Evolutionary conservation across 2,797 vertebrate species (phyloP).

Genomic region (Gymnopithys bicolor): DNA sequence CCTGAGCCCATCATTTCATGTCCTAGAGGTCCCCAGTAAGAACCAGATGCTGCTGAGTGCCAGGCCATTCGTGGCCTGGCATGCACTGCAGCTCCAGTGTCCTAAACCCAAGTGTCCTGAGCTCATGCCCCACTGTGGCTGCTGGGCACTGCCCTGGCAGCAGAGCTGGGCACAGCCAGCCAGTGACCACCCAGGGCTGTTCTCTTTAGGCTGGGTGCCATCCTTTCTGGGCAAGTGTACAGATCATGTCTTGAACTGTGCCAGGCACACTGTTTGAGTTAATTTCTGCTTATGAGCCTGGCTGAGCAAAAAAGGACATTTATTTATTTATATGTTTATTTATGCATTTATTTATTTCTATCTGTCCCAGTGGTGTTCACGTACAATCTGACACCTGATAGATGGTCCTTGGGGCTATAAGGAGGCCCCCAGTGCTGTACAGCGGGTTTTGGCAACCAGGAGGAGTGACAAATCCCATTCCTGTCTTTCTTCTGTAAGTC

Average conservation of each 20-base stretch:
- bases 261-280: constrained; percentile 9
- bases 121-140: constrained; percentile 3
- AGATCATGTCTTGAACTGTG: constrained; percentile 25
- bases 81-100: not conserved
- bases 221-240: constrained; percentile 37
- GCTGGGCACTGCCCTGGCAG: not conserved
- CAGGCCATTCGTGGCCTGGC: not conserved
- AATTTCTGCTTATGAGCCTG: not conserved
- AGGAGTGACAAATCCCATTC: constrained; percentile 16
- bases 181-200: constrained; percentile 32
- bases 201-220: constrained; percentile 31
- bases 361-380: not conserved
- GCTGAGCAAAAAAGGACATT: not conserved
- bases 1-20: not conserved
- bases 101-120: not conserved
- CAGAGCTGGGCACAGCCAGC: not conserved
- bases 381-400: not conserved
- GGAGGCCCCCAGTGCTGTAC: constrained; percentile 16
- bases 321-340: not conserved
- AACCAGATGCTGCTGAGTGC: not conserved
- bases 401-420: constrained; percentile 23
- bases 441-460: constrained; percentile 29
- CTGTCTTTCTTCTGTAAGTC: constrained; percentile 22
- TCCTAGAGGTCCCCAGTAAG: not conserved
- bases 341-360: not conserved